Conservation (phyloP, 2,113 vertebrate species). For the Tylochromis polylepis region DNA sequence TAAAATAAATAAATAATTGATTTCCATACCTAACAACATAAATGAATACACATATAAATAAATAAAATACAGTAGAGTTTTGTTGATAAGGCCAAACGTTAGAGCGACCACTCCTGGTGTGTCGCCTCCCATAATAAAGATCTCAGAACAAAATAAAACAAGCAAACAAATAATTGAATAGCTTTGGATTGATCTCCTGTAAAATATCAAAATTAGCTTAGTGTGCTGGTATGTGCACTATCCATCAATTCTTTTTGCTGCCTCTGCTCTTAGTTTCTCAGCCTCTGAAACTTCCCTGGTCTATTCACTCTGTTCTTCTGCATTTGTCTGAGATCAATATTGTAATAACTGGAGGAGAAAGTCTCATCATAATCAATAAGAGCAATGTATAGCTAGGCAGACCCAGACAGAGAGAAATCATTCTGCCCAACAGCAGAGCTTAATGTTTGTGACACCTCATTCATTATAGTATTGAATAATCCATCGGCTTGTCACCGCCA, state of each 20-base stretch:
- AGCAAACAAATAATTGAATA: background rate
- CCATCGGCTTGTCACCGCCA: conserved; percentile 51
- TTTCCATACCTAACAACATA: background rate
- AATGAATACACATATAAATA: background rate
- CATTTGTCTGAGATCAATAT: conserved; percentile 64
- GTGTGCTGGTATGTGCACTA: background rate
- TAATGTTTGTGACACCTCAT: conserved; percentile 66
- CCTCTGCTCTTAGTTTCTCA: background rate
- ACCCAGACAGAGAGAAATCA: conserved; percentile 66
- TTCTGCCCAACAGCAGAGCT: conserved; percentile 52
- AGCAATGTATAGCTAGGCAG: conserved; percentile 47
- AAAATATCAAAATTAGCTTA: background rate
- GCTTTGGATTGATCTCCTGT: background rate
- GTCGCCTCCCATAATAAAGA: background rate
- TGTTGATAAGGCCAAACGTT: background rate
- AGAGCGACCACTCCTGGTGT: background rate
- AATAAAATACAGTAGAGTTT: background rate
- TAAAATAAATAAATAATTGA: background rate
- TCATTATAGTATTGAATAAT: conserved; percentile 72
- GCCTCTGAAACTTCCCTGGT: conserved; percentile 12
- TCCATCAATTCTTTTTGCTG: background rate
- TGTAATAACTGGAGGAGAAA: conserved; percentile 67
- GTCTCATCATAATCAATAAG: conserved; percentile 71
- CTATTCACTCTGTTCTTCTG: conserved; percentile 14
- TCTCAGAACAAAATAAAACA: background rate